These are phyloP conservation scores for Anorthoa munda DNA, from an alignment of 2,888 invertebrate species.

Conservation along the genomic window DNA sequence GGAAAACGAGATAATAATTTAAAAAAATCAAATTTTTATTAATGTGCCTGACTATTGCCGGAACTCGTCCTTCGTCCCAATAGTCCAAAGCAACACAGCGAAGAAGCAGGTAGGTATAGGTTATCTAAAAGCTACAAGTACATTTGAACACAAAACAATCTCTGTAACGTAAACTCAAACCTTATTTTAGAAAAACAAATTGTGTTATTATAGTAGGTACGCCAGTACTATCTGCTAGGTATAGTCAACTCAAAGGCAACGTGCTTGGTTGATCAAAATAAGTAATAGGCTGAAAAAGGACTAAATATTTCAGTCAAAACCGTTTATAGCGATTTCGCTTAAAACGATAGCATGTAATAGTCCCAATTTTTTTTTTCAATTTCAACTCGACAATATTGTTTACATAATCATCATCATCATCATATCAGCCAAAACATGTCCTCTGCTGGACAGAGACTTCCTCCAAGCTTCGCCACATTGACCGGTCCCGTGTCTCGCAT, in stretches of 20 bases:
- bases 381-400: no score
- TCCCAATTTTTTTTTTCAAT: no score
- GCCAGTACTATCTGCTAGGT: background rate
- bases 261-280: background rate
- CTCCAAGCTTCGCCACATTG: no score
- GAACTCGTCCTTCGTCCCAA: background rate
- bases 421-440: no score
- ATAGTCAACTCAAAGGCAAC: conserved; percentile 9
- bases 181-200: background rate
- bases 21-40: no score
- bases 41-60: background rate
- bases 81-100: background rate
- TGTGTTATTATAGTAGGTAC: background rate
- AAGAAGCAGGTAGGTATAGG: background rate
- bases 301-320: no score
- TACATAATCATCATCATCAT: no score
- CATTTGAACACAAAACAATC: background rate
- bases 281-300: background rate
- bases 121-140: background rate
- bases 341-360: no score
- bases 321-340: no score
- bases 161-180: background rate
- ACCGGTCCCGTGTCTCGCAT: no score
- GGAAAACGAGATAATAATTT: no score
- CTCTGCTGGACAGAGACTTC: no score